These are phyloP conservation scores for Caenorhabditis latens DNA, from an alignment of 1,140 invertebrate species.

Conservation along the genomic window DNA sequence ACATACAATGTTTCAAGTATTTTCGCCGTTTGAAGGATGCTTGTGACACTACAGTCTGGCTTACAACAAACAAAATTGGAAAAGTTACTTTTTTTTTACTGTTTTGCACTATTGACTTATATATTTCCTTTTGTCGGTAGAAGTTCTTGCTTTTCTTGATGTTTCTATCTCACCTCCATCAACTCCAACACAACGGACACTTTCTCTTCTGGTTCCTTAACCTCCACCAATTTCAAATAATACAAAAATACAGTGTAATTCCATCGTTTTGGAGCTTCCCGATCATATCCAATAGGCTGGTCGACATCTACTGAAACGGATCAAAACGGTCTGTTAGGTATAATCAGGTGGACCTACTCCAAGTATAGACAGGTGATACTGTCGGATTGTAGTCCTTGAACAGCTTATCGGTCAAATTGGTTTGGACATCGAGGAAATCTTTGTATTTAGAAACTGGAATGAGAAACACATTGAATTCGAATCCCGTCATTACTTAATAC, in stretches of 20 bases:
- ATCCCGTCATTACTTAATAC: too few relatives aligned
- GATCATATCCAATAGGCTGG: background rate
- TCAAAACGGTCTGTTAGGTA: background rate
- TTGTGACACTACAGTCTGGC: too few relatives aligned
- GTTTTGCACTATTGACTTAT: too few relatives aligned
- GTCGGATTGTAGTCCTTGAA: background rate
- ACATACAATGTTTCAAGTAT: too few relatives aligned
- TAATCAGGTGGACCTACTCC: background rate
- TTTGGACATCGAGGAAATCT: background rate
- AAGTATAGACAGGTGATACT: background rate
- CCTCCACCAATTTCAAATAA: constrained; percentile 1
- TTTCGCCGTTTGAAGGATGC: too few relatives aligned
- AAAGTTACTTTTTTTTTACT: too few relatives aligned
- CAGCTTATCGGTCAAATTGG: background rate
- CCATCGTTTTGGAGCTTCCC: background rate
- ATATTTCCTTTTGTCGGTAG: too few relatives aligned
- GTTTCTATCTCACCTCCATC: constrained; percentile 4
- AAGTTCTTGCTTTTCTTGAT: too few relatives aligned
- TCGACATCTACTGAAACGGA: background rate
- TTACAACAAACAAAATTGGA: too few relatives aligned
- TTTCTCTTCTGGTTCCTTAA: background rate
- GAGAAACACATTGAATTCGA: too few relatives aligned
- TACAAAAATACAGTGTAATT: constrained; percentile 14
- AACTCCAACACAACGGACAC: constrained; percentile 1
- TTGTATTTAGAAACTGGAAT: background rate